phyloP scores from a whole-genome alignment of 2,888 invertebrate species.

The Protonemura montana region DNA sequence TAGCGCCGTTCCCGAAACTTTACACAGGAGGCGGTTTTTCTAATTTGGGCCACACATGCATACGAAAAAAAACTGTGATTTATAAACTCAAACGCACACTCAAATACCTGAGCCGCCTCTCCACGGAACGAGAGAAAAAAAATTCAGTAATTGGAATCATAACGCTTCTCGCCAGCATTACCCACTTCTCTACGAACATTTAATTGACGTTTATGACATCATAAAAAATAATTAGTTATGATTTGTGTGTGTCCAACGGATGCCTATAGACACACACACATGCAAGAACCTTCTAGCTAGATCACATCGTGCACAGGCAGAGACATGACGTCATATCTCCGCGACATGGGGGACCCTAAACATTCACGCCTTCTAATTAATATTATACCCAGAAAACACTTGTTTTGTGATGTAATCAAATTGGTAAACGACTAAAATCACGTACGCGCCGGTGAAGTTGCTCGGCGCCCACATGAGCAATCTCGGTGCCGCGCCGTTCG shows the following conservation, averaged over 20 bases:
- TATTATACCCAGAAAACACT: not conserved
- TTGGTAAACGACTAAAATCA: conserved; percentile 3
- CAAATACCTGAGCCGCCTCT: not conserved
- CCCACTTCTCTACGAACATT: not conserved
- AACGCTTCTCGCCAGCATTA: not conserved
- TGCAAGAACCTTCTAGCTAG: not conserved
- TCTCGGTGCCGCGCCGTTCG: no score
- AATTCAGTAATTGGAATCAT: conserved; percentile 5
- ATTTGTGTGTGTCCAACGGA: not conserved
- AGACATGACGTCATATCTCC: not conserved
- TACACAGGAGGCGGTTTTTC: not conserved
- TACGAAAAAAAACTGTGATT: no score
- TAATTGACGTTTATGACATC: conserved; percentile 7
- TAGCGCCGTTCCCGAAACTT: not conserved
- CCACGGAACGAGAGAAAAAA: not conserved
- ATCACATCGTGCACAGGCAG: not conserved
- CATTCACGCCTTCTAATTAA: not conserved
- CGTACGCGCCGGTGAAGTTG: not conserved
- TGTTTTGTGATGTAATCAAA: conserved; percentile 5
- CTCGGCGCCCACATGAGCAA: not conserved
- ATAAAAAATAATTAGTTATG: conserved; percentile 12
- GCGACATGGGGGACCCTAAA: not conserved
- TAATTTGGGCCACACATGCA: not conserved
- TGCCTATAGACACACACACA: not conserved
- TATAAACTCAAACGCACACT: not conserved